A percentile compares a stretch with the other conserved stretches of the same genome.
Conservation (phyloP, 2,797 vertebrate species). For the Anisognathus igniventris region DNA sequence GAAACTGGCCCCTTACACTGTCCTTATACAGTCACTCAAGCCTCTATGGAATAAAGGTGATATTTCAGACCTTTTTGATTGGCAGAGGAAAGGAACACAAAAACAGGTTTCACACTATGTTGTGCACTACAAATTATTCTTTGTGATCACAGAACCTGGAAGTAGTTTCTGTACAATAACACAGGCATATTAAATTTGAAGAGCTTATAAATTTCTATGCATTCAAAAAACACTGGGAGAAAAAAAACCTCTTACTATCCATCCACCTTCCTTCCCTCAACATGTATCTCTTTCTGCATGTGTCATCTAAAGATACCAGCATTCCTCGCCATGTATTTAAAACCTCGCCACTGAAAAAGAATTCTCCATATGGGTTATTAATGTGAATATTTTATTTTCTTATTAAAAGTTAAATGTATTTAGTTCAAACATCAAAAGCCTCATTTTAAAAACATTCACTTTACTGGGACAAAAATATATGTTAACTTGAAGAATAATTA, state of each 20-base stretch:
- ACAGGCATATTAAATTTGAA: background rate
- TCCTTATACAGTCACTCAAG: background rate
- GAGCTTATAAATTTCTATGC: background rate
- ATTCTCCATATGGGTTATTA: background rate
- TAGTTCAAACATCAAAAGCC: background rate
- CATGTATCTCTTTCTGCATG: fast-evolving
- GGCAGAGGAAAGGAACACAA: background rate
- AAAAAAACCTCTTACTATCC: fast-evolving
- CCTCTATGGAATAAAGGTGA: background rate
- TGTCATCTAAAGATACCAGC: background rate
- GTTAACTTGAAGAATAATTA: background rate
- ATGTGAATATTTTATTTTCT: background rate
- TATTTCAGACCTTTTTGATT: background rate
- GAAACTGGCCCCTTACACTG: background rate
- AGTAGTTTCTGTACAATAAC: background rate
- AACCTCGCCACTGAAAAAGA: background rate
- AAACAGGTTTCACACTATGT: background rate
- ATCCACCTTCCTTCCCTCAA: background rate
- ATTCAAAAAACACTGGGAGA: background rate
- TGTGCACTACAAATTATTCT: background rate
- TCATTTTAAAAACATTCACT: background rate
- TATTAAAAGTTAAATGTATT: background rate
- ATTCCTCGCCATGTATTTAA: background rate
- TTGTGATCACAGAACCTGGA: background rate
- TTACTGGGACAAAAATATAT: background rate